phyloP scores from a whole-genome alignment of 2,888 invertebrate species.

The Dasypogon diadema region DNA sequence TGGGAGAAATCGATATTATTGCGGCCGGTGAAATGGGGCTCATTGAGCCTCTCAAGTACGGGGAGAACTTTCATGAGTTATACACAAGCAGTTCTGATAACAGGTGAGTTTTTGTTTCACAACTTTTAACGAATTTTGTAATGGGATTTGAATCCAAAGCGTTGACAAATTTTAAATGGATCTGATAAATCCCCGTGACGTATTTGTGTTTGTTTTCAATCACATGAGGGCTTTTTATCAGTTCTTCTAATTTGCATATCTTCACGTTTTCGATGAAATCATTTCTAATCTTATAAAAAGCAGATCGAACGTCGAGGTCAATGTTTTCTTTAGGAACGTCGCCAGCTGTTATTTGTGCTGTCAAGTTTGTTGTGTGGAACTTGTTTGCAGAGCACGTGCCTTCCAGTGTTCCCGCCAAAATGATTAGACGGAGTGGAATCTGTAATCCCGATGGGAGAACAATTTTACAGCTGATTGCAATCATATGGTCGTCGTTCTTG shows the following conservation, averaged over 20 bases:
- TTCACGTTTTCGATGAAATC: neutral
- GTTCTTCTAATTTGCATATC: neutral
- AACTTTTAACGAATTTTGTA: neutral
- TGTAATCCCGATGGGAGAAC: neutral
- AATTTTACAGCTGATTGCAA: too few relatives aligned
- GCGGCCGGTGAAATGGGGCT: conserved; percentile 60
- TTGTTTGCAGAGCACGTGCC: neutral
- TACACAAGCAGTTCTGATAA: conserved; percentile 66
- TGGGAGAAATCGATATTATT: conserved; percentile 32
- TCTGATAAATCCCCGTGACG: too few relatives aligned
- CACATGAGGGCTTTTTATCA: neutral
- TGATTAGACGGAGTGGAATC: neutral
- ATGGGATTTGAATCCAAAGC: neutral
- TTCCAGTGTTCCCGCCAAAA: conserved; percentile 2
- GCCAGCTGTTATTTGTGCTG: neutral
- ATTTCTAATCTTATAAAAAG: neutral
- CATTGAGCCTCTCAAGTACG: conserved; percentile 67
- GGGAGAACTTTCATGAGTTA: conserved; percentile 68
- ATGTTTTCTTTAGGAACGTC: neutral
- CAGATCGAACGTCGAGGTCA: neutral
- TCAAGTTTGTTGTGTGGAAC: conserved; percentile 14
- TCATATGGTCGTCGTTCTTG: too few relatives aligned
- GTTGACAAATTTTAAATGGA: neutral
- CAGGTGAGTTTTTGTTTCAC: conserved; percentile 56
- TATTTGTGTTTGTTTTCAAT: too few relatives aligned